Evolutionary conservation across 2,888 invertebrate genomes (phyloP).

Genomic region (Seira ritae): DNA sequence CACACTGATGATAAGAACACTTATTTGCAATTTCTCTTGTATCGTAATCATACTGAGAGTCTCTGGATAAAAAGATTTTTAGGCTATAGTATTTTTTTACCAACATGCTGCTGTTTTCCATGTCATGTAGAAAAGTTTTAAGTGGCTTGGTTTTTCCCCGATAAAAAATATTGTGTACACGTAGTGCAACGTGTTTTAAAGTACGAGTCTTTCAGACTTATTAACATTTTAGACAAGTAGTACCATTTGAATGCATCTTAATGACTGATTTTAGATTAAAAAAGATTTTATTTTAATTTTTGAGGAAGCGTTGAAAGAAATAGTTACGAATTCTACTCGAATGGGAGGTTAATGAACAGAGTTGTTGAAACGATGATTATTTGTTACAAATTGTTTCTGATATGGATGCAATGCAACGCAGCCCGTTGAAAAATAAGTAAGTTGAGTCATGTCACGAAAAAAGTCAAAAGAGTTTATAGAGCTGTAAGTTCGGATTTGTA

Average conservation of each 20-base stretch:
- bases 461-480: background rate
- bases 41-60: too few relatives aligned
- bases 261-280: background rate
- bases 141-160: background rate
- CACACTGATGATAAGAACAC: too few relatives aligned
- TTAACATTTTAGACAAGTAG: background rate
- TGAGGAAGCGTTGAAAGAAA: background rate
- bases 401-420: background rate
- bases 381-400: background rate
- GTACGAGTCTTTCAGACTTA: slow-evolving; percentile 58
- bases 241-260: background rate
- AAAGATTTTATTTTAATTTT: too few relatives aligned
- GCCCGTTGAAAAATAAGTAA: background rate
- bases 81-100: too few relatives aligned
- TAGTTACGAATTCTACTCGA: background rate
- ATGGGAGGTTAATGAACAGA: background rate
- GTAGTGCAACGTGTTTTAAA: slow-evolving; percentile 33
- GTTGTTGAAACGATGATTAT: background rate
- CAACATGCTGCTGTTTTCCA: too few relatives aligned
- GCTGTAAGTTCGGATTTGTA: too few relatives aligned
- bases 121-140: background rate
- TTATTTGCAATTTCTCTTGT: too few relatives aligned
- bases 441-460: background rate
- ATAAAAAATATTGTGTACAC: slow-evolving; percentile 16
- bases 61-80: too few relatives aligned